Conservation (phyloP, 2,888 invertebrate genomes). For the Himalopsyche japonica region DNA sequence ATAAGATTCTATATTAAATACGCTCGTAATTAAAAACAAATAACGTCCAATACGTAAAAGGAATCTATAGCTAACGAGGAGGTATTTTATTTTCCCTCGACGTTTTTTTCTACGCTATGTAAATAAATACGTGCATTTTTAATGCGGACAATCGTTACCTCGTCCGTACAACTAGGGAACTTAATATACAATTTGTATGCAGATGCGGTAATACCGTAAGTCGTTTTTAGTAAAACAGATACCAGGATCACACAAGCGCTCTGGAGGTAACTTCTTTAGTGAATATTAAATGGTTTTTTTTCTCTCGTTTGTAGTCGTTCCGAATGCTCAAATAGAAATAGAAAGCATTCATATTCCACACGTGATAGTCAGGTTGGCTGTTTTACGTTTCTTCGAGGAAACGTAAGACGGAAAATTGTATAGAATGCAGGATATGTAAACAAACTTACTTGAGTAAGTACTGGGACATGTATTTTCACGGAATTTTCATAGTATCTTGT, state of each 20-base stretch:
- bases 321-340: constrained; percentile 25
- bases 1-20: constrained; percentile 31
- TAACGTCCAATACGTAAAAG: constrained; percentile 12
- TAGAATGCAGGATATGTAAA: neutral
- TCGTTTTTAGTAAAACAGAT: constrained; percentile 38
- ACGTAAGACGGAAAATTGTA: neutral
- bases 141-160: constrained; percentile 17
- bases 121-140: neutral
- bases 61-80: constrained; percentile 16
- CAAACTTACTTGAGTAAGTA: neutral
- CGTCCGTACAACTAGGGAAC: constrained; percentile 15
- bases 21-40: constrained; percentile 15
- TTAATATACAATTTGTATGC: constrained; percentile 37
- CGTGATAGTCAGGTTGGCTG: neutral
- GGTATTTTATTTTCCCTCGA: constrained; percentile 21
- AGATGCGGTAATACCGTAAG: constrained; percentile 32
- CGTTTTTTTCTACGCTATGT: neutral
- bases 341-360: constrained; percentile 16
- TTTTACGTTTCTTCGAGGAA: neutral
- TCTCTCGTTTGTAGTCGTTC: constrained; percentile 8
- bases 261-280: constrained; percentile 34
- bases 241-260: constrained; percentile 18
- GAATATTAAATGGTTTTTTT: constrained; percentile 35
- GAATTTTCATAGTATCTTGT: neutral
- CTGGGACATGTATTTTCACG: neutral